A percentile compares a stretch with the other conserved stretches of the same genome.
These are phyloP conservation scores for Octodon degus DNA, from an alignment of 2,113 vertebrate species.

Conservation along the genomic window DNA sequence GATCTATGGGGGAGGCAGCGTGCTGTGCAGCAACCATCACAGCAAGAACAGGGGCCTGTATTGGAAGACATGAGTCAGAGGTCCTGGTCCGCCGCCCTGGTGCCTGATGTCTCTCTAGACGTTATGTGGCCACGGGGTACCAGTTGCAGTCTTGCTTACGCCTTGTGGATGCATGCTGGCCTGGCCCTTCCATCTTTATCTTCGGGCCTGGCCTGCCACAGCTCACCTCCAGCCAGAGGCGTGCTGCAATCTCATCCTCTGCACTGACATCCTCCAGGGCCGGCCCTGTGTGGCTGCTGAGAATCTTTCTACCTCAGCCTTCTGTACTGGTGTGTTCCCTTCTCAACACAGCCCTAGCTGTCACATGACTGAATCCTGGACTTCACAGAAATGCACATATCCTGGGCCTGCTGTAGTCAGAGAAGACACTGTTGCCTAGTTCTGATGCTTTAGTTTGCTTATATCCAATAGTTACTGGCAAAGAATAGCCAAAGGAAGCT, in stretches of 20 bases:
- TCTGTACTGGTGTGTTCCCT: not conserved
- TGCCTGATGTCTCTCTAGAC: not conserved
- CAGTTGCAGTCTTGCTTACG: not conserved
- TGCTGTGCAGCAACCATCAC: not conserved
- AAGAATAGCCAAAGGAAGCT: conserved; percentile 12
- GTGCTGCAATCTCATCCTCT: not conserved
- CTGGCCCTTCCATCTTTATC: not conserved
- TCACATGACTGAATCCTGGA: not conserved
- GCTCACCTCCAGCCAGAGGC: too few species aligned
- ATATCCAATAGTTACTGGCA: not conserved
- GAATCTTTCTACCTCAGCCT: not conserved
- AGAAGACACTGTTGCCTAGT: not conserved
- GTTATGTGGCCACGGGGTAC: not conserved
- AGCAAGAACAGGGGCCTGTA: too few species aligned
- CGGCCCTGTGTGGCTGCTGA: too few species aligned
- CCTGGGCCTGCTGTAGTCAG: not conserved
- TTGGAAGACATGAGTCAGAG: too few species aligned
- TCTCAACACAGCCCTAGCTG: not conserved
- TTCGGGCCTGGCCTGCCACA: not conserved
- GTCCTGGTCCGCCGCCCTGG: too few species aligned
- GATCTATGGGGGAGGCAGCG: too few species aligned
- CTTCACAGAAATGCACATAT: conserved; percentile 19
- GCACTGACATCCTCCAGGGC: not conserved
- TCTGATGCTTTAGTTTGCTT: not conserved
- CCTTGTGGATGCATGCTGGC: not conserved